Percentiles rank a stretch among this genome's conserved stretches.
Evolutionary conservation across 2,113 vertebrate genomes (phyloP).

Genomic region (Solenodon paradoxus): DNA sequence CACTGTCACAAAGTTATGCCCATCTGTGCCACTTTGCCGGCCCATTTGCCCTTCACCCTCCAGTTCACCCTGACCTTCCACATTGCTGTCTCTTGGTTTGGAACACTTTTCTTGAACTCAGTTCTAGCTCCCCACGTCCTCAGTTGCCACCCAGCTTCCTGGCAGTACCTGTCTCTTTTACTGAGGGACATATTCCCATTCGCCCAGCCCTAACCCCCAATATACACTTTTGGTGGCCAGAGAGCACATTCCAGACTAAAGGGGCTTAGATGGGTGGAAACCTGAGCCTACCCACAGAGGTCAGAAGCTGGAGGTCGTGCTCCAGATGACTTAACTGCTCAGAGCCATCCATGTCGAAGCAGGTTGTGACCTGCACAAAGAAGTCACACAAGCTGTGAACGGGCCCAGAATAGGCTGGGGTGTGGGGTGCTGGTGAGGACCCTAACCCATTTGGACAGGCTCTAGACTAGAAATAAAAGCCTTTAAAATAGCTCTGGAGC

Average conservation of each 20-base stretch:
- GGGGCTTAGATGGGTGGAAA: not conserved
- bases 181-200: not conserved
- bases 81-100: not conserved
- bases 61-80: not conserved
- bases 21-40: not conserved
- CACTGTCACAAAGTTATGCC: not conserved
- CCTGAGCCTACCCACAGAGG: not conserved
- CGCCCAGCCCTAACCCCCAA: not conserved
- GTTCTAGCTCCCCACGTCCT: no score
- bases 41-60: no score
- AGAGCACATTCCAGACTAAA: not conserved
- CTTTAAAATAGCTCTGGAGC: conserved; percentile 37
- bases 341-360: not conserved
- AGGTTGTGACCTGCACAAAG: not conserved
- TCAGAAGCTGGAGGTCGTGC: not conserved
- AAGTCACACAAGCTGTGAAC: not conserved
- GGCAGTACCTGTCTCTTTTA: not conserved
- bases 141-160: not conserved
- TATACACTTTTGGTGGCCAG: not conserved
- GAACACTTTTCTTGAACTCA: not conserved
- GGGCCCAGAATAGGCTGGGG: not conserved
- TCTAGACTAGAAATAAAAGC: conserved; percentile 35
- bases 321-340: not conserved
- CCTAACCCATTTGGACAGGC: not conserved
- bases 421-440: not conserved